Conservation (phyloP, 2,888 invertebrate genomes). For the Sialis fuliginosa region DNA sequence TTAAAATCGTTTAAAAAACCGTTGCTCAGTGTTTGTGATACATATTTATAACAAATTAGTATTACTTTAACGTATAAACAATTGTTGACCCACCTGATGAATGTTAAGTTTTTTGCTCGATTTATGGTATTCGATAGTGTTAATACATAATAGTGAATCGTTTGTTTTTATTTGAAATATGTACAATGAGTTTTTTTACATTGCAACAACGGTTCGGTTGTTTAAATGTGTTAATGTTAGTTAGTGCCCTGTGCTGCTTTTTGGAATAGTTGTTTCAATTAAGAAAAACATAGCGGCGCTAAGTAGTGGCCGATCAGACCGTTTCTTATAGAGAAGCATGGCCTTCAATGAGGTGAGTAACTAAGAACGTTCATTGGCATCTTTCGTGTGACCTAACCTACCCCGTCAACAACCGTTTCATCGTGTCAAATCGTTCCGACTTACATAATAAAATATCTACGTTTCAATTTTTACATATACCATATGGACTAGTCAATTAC, state of each 20-base stretch:
- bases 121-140: constrained; percentile 42
- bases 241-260: too few species aligned
- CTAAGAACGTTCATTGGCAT: constrained; percentile 4
- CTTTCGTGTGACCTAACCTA: neutral
- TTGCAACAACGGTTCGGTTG: too few species aligned
- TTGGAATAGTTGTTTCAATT: too few species aligned
- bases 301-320: constrained; percentile 31
- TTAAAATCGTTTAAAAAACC: constrained; percentile 1
- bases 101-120: constrained; percentile 41
- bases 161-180: constrained; percentile 31
- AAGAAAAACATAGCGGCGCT: too few species aligned
- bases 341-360: constrained; percentile 60
- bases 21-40: constrained; percentile 5
- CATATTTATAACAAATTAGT: neutral
- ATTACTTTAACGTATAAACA: constrained; percentile 2
- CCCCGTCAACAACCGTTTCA: too few species aligned
- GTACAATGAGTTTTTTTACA: constrained; percentile 10
- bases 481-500: too few species aligned
- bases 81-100: constrained; percentile 37
- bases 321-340: constrained; percentile 40
- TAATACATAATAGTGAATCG: constrained; percentile 10
- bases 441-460: too few species aligned
- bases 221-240: too few species aligned
- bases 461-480: too few species aligned
- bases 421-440: too few species aligned